Evolutionary conservation across 1,140 invertebrate species (phyloP), one percentile per base, ranked within the genome.

Genomic region (Psix sp.): DNA sequence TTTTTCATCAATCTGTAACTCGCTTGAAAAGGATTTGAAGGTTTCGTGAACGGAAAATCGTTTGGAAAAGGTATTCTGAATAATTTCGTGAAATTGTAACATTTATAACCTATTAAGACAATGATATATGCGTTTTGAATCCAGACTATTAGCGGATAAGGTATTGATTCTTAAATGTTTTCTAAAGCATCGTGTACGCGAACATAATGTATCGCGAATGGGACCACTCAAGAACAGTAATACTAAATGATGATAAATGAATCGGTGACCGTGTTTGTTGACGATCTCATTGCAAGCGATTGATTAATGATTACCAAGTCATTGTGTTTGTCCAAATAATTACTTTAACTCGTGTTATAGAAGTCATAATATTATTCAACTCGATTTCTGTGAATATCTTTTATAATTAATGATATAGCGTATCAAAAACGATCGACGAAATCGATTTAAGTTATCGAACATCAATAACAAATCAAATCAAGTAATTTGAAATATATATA

Each of bases 161-260:
- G 16, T 42, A 57, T 57, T 49, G 52, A 42, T 43, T 57, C 45
- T 49, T 49, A 42, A 57, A 59, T 38, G 46, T 45, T 39, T 5
- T 51, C 36, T 35, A 31, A 45, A 59, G 13, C 52, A 20, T 45
- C 36, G 20, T 36, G 13, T 48, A 57, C 43, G 36, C 51, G 38
- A 45, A 51, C 48, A 49, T 62, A 52, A 70, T 46, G 26, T 54
- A 45, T 40, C 15, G 11, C 33, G 24, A 16, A 18, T 21, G 9
- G 26, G 15, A 24, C 29, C 48, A 45, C 52, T 60, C 18, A 35
- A 59, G 43, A 65, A 49, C 31, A 35, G 52, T 57, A 35, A 77
- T 66, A 75, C 76, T 74, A 84, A 86, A 86, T 86, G 80, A 81
- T 87, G 86, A 87, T 86, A 79, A 83, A 87, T 86, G 84, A 82